Conservation (phyloP, 2,797 vertebrate species). For the Nothura maculosa region DNA sequence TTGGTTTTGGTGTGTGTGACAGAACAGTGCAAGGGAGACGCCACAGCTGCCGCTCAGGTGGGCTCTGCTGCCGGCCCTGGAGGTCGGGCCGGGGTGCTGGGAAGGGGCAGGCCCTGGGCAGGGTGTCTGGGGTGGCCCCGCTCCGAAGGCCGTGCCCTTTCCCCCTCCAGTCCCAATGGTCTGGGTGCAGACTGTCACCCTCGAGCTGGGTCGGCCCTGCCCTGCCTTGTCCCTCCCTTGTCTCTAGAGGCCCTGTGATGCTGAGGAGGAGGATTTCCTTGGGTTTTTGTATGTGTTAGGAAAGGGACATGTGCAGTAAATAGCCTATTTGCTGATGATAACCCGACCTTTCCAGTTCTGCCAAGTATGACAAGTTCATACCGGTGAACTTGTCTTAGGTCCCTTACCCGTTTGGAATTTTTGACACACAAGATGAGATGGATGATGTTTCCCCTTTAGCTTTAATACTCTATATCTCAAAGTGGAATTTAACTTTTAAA, state of each 20-base stretch:
- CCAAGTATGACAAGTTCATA: neutral
- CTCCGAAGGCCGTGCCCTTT: fast-evolving
- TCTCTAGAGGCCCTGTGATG: neutral
- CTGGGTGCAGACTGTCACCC: neutral
- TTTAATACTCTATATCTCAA: neutral
- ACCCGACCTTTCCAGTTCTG: neutral
- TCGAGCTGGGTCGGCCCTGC: neutral
- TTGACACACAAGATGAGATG: neutral
- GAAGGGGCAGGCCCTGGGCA: neutral
- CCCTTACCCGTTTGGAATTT: neutral
- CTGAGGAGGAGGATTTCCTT: neutral
- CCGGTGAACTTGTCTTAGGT: neutral
- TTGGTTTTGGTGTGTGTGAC: neutral
- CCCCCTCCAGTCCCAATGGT: too few relatives aligned
- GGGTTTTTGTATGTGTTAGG: too few relatives aligned
- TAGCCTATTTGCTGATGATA: neutral
- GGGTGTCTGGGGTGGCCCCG: neutral
- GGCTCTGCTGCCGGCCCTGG: too few relatives aligned
- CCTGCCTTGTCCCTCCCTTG: neutral
- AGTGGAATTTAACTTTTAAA: neutral
- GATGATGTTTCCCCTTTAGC: neutral
- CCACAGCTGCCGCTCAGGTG: too few relatives aligned
- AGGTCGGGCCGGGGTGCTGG: too few relatives aligned
- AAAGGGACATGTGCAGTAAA: neutral
- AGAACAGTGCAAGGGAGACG: neutral